Conservation (phyloP, 1,140 invertebrate genomes). For the Druon quercuslanigerum region DNA sequence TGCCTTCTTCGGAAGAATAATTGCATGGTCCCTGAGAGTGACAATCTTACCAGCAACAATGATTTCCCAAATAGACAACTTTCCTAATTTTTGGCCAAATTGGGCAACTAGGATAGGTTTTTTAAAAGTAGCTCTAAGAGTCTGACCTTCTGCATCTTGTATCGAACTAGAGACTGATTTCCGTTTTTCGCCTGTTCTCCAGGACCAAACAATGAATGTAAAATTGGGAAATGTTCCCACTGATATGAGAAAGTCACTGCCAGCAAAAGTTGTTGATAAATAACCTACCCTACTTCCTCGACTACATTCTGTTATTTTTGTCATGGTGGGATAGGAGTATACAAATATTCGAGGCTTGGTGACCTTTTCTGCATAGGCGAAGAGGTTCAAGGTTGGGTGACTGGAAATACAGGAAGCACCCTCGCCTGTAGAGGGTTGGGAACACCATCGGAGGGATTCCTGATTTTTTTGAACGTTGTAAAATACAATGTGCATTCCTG, state of each 20-base stretch:
- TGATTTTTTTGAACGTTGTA: constrained; percentile 52
- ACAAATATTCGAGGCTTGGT: constrained; percentile 63
- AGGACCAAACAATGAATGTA: constrained; percentile 66
- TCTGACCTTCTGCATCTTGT: constrained; percentile 55
- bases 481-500: constrained; percentile 64
- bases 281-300: constrained; percentile 55
- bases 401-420: constrained; percentile 64
- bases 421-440: constrained; percentile 52
- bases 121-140: constrained; percentile 45
- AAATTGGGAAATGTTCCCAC: constrained; percentile 62
- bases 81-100: constrained; percentile 57
- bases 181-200: constrained; percentile 68
- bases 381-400: constrained; percentile 53
- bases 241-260: constrained; percentile 57
- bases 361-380: constrained; percentile 66
- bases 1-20: constrained; percentile 52
- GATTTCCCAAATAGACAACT: constrained; percentile 62
- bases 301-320: constrained; percentile 58
- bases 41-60: constrained; percentile 38
- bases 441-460: constrained; percentile 56
- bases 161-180: constrained; percentile 51
- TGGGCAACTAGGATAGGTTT: constrained; percentile 58
- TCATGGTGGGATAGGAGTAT: constrained; percentile 65
- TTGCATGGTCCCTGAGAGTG: constrained; percentile 44
- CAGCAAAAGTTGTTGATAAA: constrained; percentile 61